Conservation (phyloP, 2,888 invertebrate genomes). For the Polietes domitor region DNA sequence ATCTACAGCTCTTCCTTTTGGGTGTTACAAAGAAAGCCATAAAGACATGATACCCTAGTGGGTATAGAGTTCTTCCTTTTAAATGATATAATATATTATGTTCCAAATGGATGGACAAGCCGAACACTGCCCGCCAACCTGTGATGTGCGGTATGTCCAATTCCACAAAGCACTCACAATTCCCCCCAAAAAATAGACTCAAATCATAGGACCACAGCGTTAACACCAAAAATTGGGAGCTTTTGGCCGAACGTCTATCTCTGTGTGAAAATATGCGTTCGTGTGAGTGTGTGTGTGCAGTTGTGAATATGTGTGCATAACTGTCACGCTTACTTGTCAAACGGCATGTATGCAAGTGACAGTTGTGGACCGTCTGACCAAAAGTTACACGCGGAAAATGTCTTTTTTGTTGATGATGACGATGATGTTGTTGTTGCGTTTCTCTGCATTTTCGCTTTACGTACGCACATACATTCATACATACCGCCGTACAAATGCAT, state of each 20-base stretch:
- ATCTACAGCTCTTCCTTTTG: too few species aligned
- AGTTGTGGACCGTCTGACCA: conserved; percentile 67
- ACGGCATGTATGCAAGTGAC: conserved; percentile 67
- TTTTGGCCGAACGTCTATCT: conserved; percentile 37
- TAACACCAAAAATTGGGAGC: conserved; percentile 34
- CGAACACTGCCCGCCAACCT: background rate
- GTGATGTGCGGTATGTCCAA: background rate
- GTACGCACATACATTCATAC: too few species aligned
- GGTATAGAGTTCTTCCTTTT: too few species aligned
- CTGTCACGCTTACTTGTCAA: conserved; percentile 70
- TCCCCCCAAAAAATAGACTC: conserved; percentile 22
- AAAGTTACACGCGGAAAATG: conserved; percentile 64
- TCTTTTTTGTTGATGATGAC: conserved; percentile 43
- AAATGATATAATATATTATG: too few species aligned
- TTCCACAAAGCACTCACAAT: conserved; percentile 18
- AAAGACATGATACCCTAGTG: too few species aligned
- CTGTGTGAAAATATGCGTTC: background rate
- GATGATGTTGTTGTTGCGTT: conserved; percentile 6
- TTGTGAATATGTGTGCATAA: conserved; percentile 58
- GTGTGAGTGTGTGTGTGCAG: conserved; percentile 17
- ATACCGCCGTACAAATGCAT: background rate
- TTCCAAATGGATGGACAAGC: background rate
- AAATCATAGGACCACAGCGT: conserved; percentile 20
- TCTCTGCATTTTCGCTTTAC: conserved; percentile 14
- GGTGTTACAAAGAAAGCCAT: too few species aligned